Conservation (phyloP, 2,113 vertebrate genomes). For the Sula dactylatra region DNA sequence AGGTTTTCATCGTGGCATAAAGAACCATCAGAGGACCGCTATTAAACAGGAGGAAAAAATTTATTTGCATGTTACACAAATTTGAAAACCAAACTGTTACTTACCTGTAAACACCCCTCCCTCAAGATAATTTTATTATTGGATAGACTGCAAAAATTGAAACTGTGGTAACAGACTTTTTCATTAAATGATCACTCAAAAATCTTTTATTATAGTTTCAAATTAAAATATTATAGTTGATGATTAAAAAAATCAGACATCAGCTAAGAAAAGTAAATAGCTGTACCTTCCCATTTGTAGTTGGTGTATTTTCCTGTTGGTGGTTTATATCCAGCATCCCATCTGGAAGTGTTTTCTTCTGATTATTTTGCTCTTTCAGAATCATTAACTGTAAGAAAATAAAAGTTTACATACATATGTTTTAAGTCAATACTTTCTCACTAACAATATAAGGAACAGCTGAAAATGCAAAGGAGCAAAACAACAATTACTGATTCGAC, state of each 20-base stretch:
- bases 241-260: neutral
- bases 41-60: neutral
- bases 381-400: conserved; percentile 80
- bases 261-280: neutral
- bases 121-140: neutral
- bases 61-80: neutral
- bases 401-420: conserved; percentile 3
- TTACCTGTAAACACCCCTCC: neutral
- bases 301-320: conserved; percentile 81
- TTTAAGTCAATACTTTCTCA: neutral
- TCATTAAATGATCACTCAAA: neutral
- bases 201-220: neutral
- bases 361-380: conserved; percentile 90
- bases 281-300: conserved; percentile 90
- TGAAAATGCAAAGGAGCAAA: conserved; percentile 5
- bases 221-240: neutral
- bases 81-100: neutral
- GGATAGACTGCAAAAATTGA: neutral
- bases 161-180: neutral
- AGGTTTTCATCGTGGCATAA: conserved; percentile 87
- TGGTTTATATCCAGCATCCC: conserved; percentile 84
- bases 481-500: neutral
- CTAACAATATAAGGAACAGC: neutral
- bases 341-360: conserved; percentile 85
- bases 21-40: conserved; percentile 90